These are phyloP conservation scores for Trichacis sp. DNA, from an alignment of 2,888 invertebrate genomes.

Conservation along the genomic window DNA sequence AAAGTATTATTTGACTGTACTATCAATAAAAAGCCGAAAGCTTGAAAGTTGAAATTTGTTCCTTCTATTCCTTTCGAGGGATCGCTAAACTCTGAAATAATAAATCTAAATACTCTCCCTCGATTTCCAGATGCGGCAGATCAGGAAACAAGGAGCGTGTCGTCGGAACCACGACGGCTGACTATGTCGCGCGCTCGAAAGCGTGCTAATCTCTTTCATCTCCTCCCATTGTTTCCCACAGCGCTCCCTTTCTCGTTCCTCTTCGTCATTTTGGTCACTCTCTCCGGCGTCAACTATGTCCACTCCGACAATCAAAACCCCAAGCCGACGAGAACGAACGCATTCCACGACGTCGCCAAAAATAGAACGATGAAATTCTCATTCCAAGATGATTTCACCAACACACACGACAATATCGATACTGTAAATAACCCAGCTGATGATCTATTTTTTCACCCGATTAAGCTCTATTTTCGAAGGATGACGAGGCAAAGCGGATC, in stretches of 20 bases:
- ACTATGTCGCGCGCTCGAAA: constrained; percentile 63
- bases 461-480: constrained; percentile 23
- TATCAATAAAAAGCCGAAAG: no score
- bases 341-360: constrained; percentile 10
- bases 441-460: constrained; percentile 30
- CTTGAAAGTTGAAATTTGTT: no score
- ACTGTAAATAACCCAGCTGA: constrained; percentile 20
- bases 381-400: no score
- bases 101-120: not conserved
- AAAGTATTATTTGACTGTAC: no score
- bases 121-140: constrained; percentile 54
- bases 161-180: constrained; percentile 61
- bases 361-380: no score
- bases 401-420: constrained; percentile 34
- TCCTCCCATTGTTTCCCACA: constrained; percentile 55
- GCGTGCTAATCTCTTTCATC: constrained; percentile 56
- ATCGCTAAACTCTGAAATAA: no score
- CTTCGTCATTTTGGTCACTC: constrained; percentile 43
- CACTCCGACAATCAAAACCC: constrained; percentile 41
- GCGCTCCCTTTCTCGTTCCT: constrained; percentile 39
- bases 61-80: no score
- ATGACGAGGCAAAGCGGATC: constrained; percentile 19
- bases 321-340: constrained; percentile 20
- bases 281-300: constrained; percentile 38
- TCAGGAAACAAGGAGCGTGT: constrained; percentile 48